These are phyloP conservation scores for Aythya baeri DNA, from an alignment of 2,113 vertebrate genomes.

Conservation along the genomic window DNA sequence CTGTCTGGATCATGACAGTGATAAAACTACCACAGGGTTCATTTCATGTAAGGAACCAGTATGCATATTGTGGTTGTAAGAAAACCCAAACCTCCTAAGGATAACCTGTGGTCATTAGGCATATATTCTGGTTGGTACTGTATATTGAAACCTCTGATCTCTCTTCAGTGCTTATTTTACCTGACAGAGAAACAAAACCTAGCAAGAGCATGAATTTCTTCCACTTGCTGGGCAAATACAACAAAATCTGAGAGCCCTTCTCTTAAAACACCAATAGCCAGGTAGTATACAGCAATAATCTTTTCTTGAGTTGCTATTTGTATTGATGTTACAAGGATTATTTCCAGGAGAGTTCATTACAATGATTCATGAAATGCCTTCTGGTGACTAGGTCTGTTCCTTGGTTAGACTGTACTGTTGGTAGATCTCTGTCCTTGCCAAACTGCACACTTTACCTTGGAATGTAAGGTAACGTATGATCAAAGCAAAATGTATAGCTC, in stretches of 20 bases:
- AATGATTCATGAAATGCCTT: background rate
- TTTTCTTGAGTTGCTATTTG: background rate
- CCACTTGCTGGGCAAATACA: background rate
- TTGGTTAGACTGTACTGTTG: background rate
- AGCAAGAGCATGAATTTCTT: background rate
- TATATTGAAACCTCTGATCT: background rate
- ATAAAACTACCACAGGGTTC: background rate
- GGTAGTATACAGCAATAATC: background rate
- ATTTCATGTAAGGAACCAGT: background rate
- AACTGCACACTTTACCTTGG: background rate
- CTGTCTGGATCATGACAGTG: background rate
- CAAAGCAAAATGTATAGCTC: constrained; percentile 65
- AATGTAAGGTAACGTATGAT: background rate
- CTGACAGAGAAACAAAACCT: background rate
- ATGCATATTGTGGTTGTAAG: background rate
- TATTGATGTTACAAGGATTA: background rate
- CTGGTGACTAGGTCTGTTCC: background rate
- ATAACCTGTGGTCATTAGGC: background rate
- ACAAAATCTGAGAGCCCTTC: background rate
- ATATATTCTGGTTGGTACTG: no score
- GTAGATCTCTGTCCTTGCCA: background rate
- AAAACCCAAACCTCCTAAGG: background rate
- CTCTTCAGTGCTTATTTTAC: background rate
- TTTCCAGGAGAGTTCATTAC: background rate
- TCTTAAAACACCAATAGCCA: background rate